A percentile compares a stretch with the other conserved stretches of the same genome.
Evolutionary conservation across 2,113 vertebrate species (phyloP).

Genomic region (Burhinus oedicnemus): DNA sequence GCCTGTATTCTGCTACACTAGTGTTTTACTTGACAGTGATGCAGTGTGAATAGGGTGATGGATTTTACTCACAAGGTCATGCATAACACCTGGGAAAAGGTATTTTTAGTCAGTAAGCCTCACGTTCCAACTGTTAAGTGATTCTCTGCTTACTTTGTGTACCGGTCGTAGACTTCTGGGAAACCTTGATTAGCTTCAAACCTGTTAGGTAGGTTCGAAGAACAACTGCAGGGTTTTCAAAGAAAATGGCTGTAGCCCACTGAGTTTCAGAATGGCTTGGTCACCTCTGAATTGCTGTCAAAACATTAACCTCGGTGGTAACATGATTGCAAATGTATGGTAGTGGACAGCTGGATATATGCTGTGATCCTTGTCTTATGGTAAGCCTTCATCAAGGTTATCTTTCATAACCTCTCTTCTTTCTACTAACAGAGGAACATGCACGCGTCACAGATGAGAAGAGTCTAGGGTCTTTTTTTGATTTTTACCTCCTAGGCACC

Average conservation of each 20-base stretch:
- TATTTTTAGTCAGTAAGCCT: background rate
- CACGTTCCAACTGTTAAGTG: background rate
- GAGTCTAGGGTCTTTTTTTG: background rate
- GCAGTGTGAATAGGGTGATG: background rate
- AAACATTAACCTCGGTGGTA: background rate
- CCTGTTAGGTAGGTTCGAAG: background rate
- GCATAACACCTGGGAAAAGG: background rate
- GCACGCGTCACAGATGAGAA: background rate
- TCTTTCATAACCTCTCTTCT: background rate
- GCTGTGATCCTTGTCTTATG: background rate
- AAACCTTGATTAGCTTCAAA: background rate
- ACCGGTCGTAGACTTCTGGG: background rate
- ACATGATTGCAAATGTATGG: background rate
- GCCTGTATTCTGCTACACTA: background rate
- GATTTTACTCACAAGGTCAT: background rate
- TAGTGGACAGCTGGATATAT: background rate
- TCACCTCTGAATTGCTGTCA: background rate
- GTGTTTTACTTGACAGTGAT: background rate
- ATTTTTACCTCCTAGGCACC: background rate
- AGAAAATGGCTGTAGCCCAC: background rate
- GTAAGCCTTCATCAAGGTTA: background rate
- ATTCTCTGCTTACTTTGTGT: background rate
- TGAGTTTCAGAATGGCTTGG: background rate
- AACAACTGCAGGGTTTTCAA: background rate
- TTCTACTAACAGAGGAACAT: background rate